phyloP scores from a whole-genome alignment of 2,113 vertebrate genomes.

The Peucedramus taeniatus region DNA sequence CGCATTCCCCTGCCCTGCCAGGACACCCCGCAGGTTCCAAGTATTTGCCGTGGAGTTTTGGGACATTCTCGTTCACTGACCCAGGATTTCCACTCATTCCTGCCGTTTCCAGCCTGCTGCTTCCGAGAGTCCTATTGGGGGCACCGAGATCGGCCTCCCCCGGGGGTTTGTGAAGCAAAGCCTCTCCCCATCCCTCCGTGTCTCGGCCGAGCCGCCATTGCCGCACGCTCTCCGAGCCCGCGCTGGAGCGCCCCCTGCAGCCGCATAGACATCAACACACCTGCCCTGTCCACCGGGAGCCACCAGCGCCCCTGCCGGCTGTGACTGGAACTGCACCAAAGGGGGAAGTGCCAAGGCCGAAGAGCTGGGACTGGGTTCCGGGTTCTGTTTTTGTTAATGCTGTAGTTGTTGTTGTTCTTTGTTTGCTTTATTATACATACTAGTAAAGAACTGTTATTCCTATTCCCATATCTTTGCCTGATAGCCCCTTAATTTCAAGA shows the following conservation, averaged over 20 bases:
- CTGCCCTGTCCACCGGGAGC: neutral
- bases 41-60: neutral
- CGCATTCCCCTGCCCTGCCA: neutral
- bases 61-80: neutral
- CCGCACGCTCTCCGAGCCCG: neutral
- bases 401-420: neutral
- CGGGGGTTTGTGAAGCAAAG: accelerated
- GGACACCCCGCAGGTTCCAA: neutral
- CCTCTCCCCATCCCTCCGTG: neutral
- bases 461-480: neutral
- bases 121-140: accelerated
- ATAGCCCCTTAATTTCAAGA: neutral
- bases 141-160: accelerated
- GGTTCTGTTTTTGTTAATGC: neutral
- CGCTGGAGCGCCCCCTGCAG: neutral
- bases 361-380: too few relatives aligned
- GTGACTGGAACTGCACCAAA: accelerated
- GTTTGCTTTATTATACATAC: neutral
- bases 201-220: too few relatives aligned
- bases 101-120: neutral
- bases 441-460: neutral
- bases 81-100: neutral
- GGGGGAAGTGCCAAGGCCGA: accelerated
- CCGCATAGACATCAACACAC: accelerated
- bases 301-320: neutral